Percentiles rank a stretch among this genome's conserved stretches.
These are phyloP conservation scores for Phrynosoma blainvillii DNA, from an alignment of 2,113 vertebrate species.

Conservation along the genomic window DNA sequence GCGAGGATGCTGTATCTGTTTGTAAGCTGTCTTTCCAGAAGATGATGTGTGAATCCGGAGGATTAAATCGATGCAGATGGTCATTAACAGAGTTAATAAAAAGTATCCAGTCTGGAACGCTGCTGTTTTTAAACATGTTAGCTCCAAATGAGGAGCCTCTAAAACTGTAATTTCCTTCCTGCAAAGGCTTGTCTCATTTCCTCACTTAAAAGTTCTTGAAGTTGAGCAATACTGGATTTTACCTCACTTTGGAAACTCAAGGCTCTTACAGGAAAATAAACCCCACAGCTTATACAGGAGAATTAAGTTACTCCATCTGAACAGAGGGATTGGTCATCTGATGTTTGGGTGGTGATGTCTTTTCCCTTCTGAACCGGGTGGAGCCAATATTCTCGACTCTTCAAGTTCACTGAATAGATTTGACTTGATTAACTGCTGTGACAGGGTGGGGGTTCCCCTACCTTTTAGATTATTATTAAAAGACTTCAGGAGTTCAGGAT, in stretches of 20 bases:
- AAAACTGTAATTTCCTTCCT: conserved; percentile 55
- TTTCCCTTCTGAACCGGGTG: conserved; percentile 22
- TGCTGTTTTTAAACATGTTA: not conserved
- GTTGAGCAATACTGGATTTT: conserved; percentile 59
- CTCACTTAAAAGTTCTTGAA: conserved; percentile 31
- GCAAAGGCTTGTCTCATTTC: conserved; percentile 54
- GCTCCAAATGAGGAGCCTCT: not conserved
- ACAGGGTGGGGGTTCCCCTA: not conserved
- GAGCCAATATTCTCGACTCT: conserved; percentile 14
- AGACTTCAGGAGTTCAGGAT: not conserved
- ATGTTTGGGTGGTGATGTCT: not conserved
- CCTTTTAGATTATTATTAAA: not conserved
- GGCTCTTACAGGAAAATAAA: conserved; percentile 29
- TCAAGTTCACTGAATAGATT: not conserved
- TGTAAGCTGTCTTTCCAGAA: too few species aligned
- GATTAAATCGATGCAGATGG: too few species aligned
- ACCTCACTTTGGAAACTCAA: conserved; percentile 13
- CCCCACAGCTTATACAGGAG: conserved; percentile 28
- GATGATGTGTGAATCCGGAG: too few species aligned
- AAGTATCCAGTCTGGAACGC: not conserved
- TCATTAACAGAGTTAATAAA: too few species aligned
- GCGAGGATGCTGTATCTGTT: too few species aligned
- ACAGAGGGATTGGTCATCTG: conserved; percentile 3
- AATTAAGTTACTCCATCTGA: conserved; percentile 29
- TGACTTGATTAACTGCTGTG: not conserved